Conservation (phyloP, 2,888 invertebrate genomes). For the Drosophila putrida region DNA sequence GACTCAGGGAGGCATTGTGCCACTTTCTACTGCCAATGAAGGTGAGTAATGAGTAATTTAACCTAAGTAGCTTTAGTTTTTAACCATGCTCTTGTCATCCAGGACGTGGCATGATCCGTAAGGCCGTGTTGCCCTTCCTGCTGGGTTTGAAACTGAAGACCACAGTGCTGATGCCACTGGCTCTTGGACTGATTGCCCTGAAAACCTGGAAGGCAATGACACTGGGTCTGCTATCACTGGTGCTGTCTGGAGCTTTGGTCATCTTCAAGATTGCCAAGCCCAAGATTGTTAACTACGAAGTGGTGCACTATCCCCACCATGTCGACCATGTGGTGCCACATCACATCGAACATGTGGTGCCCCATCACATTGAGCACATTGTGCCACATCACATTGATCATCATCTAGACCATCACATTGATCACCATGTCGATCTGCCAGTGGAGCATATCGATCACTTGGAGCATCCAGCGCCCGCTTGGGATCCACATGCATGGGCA, state of each 20-base stretch:
- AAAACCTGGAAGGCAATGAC: constrained; percentile 96
- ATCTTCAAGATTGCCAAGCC: constrained; percentile 95
- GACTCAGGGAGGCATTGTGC: constrained; percentile 90
- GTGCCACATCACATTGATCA: constrained; percentile 85
- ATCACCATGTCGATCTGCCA: constrained; percentile 85
- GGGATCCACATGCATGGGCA: constrained; percentile 88
- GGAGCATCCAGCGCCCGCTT: constrained; percentile 84
- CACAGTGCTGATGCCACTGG: constrained; percentile 92
- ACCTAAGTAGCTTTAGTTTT: not conserved
- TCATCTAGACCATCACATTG: constrained; percentile 86
- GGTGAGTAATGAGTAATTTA: constrained; percentile 66
- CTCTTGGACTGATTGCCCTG: constrained; percentile 92
- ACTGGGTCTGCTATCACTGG: constrained; percentile 92
- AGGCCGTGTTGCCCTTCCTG: constrained; percentile 93
- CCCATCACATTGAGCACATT: constrained; percentile 82
- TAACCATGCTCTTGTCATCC: constrained; percentile 54
- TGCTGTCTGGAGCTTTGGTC: constrained; percentile 93
- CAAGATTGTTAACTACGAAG: constrained; percentile 94
- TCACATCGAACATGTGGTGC: constrained; percentile 82
- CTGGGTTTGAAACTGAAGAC: constrained; percentile 95
- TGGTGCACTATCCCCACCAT: constrained; percentile 90
- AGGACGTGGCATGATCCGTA: constrained; percentile 94
- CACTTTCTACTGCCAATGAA: constrained; percentile 87
- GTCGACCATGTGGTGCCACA: constrained; percentile 83
- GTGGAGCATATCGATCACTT: constrained; percentile 87